phyloP scores from a whole-genome alignment of 2,888 invertebrate species.

The Temnothorax rugatulus region DNA sequence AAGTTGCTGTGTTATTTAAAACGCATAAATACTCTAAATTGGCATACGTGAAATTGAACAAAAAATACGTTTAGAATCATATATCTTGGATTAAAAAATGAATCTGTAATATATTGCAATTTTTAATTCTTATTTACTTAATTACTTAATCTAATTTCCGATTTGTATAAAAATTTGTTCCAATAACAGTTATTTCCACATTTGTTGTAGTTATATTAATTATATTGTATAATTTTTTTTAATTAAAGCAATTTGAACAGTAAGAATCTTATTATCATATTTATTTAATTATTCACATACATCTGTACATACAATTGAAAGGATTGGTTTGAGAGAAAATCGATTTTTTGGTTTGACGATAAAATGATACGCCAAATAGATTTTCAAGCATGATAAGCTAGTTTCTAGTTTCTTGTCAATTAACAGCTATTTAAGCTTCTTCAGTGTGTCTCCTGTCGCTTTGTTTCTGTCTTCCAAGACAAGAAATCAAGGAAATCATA shows the following conservation, averaged over 20 bases:
- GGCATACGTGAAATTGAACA: not conserved
- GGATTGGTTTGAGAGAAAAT: constrained; percentile 68
- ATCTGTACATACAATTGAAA: constrained; percentile 58
- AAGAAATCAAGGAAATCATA: not conserved
- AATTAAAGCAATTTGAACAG: not conserved
- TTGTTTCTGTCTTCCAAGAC: constrained; percentile 4
- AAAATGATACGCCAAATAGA: constrained; percentile 73
- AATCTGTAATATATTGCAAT: not conserved
- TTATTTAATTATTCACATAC: constrained; percentile 34
- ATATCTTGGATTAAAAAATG: not conserved
- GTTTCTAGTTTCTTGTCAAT: constrained; percentile 76
- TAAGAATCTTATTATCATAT: not conserved
- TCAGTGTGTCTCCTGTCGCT: constrained; percentile 1
- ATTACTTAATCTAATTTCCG: not conserved
- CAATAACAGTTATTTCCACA: not conserved
- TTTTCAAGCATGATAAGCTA: constrained; percentile 69
- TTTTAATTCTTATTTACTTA: constrained; percentile 10
- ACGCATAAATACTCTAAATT: not conserved
- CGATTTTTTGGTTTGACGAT: constrained; percentile 27
- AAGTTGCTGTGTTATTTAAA: not conserved
- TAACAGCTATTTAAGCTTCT: constrained; percentile 65
- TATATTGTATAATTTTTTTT: not conserved
- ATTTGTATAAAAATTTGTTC: not conserved
- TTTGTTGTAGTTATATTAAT: not conserved
- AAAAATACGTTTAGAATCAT: constrained; percentile 5